phyloP scores from a whole-genome alignment of 2,888 invertebrate genomes.

The Lordiphosa andalusiaca region DNA sequence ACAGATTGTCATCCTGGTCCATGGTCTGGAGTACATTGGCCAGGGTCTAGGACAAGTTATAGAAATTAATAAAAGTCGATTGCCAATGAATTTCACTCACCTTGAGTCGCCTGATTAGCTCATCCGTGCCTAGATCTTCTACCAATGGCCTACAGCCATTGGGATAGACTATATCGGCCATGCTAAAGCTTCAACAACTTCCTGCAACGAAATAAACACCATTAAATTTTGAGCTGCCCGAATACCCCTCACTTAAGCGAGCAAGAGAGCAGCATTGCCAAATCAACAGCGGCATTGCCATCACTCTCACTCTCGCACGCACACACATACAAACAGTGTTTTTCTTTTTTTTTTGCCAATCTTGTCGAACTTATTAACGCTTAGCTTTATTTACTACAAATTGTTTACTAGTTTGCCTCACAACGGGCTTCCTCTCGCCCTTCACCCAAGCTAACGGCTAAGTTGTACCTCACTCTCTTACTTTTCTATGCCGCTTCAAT shows the following conservation, averaged over 20 bases:
- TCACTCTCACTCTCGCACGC: conserved; percentile 31
- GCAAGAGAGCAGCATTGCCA: conserved; percentile 57
- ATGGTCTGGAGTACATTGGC: conserved; percentile 97
- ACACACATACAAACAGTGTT: conserved; percentile 30
- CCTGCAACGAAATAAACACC: neutral
- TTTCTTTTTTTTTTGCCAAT: conserved; percentile 21
- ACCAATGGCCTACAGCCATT: conserved; percentile 96
- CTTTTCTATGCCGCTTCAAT: conserved; percentile 7
- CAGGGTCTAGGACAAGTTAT: conserved; percentile 83
- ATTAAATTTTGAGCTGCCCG: too few species aligned
- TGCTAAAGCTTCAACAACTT: conserved; percentile 67
- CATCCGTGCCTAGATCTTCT: conserved; percentile 97
- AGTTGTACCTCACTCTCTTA: conserved; percentile 12
- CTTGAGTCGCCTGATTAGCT: conserved; percentile 95
- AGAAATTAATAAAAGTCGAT: neutral
- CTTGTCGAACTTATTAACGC: conserved; percentile 13
- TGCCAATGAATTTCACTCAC: conserved; percentile 80
- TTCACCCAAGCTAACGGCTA: too few species aligned
- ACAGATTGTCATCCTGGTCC: conserved; percentile 97
- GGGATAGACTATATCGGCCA: conserved; percentile 96
- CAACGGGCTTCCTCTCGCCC: too few species aligned
- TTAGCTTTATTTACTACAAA: neutral
- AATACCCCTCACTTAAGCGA: conserved; percentile 17
- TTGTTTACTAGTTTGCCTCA: too few species aligned
- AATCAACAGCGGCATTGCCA: conserved; percentile 67